phyloP scores from a whole-genome alignment of 2,113 vertebrate genomes.

The Cricetomys ansorgei region DNA sequence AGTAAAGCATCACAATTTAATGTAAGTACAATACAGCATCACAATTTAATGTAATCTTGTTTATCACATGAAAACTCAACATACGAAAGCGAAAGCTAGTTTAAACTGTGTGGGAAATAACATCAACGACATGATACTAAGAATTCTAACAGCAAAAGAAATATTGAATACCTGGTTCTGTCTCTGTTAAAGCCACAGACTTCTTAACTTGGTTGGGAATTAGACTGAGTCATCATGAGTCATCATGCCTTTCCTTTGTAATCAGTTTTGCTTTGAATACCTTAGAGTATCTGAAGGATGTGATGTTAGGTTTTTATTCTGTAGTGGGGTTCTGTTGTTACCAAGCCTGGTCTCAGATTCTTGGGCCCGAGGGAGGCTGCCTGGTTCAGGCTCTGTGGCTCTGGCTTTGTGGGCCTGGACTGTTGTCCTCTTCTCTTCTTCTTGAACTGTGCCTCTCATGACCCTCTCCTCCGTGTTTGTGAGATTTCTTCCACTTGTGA shows the following conservation, averaged over 20 bases:
- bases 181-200: neutral
- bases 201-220: constrained; percentile 42
- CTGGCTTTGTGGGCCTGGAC: constrained; percentile 76
- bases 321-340: neutral
- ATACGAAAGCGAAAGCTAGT: constrained; percentile 6
- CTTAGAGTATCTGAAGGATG: neutral
- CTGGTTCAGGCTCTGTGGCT: constrained; percentile 22
- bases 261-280: neutral
- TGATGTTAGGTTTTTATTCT: neutral
- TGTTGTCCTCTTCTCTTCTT: constrained; percentile 82
- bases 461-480: constrained; percentile 63
- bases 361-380: neutral
- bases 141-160: neutral
- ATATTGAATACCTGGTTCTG: neutral
- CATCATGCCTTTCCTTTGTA: neutral
- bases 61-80: constrained; percentile 2
- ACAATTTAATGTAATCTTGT: neutral
- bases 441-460: constrained; percentile 82
- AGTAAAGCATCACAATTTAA: neutral
- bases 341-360: neutral
- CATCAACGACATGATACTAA: neutral
- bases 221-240: neutral
- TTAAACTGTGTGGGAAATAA: constrained; percentile 37
- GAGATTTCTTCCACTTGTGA: constrained; percentile 84
- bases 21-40: neutral